phyloP scores from a whole-genome alignment of 1,140 invertebrate species.

The Dufourea novaeangliae region DNA sequence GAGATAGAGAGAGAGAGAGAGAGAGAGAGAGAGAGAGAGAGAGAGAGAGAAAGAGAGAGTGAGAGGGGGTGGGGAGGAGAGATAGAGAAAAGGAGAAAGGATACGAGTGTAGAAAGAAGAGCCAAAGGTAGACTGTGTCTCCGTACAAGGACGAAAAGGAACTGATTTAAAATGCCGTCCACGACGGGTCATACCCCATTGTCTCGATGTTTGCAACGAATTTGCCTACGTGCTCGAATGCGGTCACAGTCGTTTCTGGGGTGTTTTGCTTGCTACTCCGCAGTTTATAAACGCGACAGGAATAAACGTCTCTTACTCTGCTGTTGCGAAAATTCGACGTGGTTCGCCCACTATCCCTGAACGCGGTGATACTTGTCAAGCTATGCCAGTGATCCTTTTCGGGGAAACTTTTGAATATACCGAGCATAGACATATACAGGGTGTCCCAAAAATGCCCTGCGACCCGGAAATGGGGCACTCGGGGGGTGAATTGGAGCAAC shows the following conservation, averaged over 20 bases:
- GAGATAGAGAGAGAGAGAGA: background rate
- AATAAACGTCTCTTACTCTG: conserved; percentile 70
- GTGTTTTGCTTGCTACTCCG: conserved; percentile 51
- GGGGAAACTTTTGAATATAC: background rate
- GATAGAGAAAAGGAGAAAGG: background rate
- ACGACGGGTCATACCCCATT: conserved; percentile 73
- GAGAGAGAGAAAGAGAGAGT: background rate
- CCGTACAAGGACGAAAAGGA: conserved; percentile 44
- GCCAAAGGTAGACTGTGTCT: conserved; percentile 57
- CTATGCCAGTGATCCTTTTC: background rate
- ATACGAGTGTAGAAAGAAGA: conserved; percentile 17
- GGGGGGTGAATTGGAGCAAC: too few species aligned
- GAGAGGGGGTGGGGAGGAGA: background rate
- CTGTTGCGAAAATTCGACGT: conserved; percentile 20
- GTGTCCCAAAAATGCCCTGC: too few species aligned
- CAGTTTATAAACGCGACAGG: conserved; percentile 69
- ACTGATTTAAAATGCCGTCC: conserved; percentile 74
- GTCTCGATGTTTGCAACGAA: conserved; percentile 78
- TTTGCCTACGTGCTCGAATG: conserved; percentile 76
- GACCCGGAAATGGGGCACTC: too few species aligned
- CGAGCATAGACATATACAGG: too few species aligned
- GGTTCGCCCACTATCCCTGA: background rate
- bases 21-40: background rate
- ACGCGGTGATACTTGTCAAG: background rate
- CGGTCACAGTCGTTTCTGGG: conserved; percentile 61